Base-by-base conservation (phyloP, 2,113 vertebrate species). In the Camelus bactrianus region DNA sequence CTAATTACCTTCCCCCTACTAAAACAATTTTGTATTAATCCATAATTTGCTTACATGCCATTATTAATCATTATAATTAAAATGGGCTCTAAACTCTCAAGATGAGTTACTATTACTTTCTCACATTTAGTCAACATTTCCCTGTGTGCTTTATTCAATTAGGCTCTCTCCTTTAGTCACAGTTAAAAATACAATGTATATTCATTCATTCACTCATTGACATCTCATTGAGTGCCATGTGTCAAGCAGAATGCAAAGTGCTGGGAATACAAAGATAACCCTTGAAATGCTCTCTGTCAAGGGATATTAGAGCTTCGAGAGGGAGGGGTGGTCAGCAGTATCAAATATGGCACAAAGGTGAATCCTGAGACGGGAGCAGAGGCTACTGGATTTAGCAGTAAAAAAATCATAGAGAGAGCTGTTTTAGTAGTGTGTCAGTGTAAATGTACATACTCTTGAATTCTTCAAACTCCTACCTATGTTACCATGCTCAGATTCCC, bases 121-220 rank as follows among this genome's bases (percentile, higher is more conserved):
- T 95, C 14, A 70, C 81, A 30, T 94, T 92, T 56, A 24, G 73
- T 12, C 32, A 46, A 50, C 64, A 65, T 89, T 96, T 96, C 91
- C 69, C 64, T 88, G 5, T 89, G 35, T 76, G 26, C 24, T 80
- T 65, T 85, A 93, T 84, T 75, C 46, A 87, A 35, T 93, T 72
- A 82, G 24, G 48, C 17, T 58, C 67, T 82, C 6, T 95, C 12
- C 12, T 91, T 93, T 65, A 85, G 60, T 81, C 81, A 54, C 32
- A 93, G 48, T 70, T 96, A 60, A 77, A 95, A 94, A 67, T 62
- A 87, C 16, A 91, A 52, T 62, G 84, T 80, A 28, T 26, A 42
- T 58, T 58, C 32, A 58, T 62, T 64, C 60, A 81, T 81, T 92
- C 54, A 26, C 79, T 76, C 48, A 65, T 28, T 84, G 82, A 91